Evolutionary conservation across 2,888 invertebrate species (phyloP).

Genomic region (Tineola bisselliella): DNA sequence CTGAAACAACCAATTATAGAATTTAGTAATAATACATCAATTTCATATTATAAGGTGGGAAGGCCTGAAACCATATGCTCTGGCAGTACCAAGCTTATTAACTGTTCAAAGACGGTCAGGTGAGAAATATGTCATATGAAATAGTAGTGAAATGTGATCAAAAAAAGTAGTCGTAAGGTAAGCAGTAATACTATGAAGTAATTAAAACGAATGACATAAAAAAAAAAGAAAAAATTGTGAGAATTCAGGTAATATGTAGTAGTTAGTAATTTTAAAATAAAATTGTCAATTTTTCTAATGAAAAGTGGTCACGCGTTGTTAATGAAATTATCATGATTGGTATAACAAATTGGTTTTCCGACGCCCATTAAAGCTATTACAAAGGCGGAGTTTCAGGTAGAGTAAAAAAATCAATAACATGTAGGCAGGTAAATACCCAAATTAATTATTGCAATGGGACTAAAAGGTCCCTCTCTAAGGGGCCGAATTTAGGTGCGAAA

Average conservation of each 20-base stretch:
- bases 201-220: too few relatives aligned
- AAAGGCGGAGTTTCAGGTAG: not conserved
- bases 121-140: too few relatives aligned
- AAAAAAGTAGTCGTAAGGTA: too few relatives aligned
- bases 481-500: not conserved
- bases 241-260: not conserved
- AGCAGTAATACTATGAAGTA: too few relatives aligned
- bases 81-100: too few relatives aligned
- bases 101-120: too few relatives aligned
- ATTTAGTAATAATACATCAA: too few relatives aligned
- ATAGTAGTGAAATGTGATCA: too few relatives aligned
- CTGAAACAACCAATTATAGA: too few relatives aligned
- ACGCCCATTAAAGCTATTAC: conserved; percentile 1
- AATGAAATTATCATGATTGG: conserved; percentile 8
- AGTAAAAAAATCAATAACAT: conserved; percentile 1
- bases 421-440: conserved; percentile 8
- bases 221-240: not conserved
- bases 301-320: not conserved
- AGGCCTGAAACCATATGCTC: too few relatives aligned
- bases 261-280: not conserved
- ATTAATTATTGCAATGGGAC: conserved; percentile 10
- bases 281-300: conserved; percentile 1
- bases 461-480: not conserved
- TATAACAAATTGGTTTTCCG: conserved; percentile 6
- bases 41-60: too few relatives aligned